phyloP scores from a whole-genome alignment of 2,113 vertebrate genomes.

The Anolis carolinensis region DNA sequence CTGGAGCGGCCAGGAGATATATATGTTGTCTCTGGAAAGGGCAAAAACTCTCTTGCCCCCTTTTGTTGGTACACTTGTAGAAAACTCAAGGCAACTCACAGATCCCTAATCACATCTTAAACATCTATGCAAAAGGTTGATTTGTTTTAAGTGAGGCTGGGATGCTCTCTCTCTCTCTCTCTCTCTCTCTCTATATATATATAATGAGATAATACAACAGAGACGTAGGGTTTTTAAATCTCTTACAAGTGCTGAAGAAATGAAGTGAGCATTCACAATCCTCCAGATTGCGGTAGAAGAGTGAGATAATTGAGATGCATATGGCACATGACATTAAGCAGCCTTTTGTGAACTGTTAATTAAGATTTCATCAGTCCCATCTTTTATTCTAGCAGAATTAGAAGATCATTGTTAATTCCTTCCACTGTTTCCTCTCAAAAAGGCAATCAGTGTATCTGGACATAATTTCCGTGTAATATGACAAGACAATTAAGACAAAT shows the following conservation, averaged over 20 bases:
- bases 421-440: slow-evolving; percentile 51
- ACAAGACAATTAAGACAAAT: slow-evolving; percentile 12
- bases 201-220: background rate
- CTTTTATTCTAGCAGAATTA: slow-evolving; percentile 71
- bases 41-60: background rate
- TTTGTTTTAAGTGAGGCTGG: background rate
- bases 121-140: background rate
- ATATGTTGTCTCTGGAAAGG: background rate
- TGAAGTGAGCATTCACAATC: slow-evolving; percentile 16
- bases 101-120: background rate
- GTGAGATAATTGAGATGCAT: slow-evolving; percentile 61
- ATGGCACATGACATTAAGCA: slow-evolving; percentile 58
- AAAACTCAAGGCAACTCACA: background rate
- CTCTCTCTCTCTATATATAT: no score
- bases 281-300: slow-evolving; percentile 23
- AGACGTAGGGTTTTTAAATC: background rate
- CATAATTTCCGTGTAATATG: slow-evolving; percentile 42
- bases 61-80: background rate
- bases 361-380: slow-evolving; percentile 73
- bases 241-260: background rate
- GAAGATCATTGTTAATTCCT: slow-evolving; percentile 67
- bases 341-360: slow-evolving; percentile 73
- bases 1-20: no score
- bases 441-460: slow-evolving; percentile 51
- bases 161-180: no score